These are phyloP conservation scores for Ceyx cyanopectus DNA, from an alignment of 2,113 vertebrate species.

Conservation along the genomic window DNA sequence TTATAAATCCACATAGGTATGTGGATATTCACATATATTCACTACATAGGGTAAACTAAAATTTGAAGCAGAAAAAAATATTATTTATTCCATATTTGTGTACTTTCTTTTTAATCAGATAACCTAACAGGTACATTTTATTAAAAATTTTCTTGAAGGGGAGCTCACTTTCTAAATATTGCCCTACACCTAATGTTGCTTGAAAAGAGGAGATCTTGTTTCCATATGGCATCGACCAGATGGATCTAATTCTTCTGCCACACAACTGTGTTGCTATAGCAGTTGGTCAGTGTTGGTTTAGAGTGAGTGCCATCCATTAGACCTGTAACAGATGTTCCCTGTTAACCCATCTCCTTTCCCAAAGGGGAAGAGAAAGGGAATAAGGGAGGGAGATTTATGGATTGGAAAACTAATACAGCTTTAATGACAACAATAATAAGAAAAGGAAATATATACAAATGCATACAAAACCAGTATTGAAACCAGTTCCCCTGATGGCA, in stretches of 20 bases:
- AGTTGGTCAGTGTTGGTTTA: too few relatives aligned
- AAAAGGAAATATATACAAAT: too few relatives aligned
- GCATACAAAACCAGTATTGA: too few relatives aligned
- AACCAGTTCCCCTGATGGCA: too few relatives aligned
- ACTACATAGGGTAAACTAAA: not conserved
- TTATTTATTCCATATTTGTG: not conserved
- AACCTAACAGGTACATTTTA: not conserved
- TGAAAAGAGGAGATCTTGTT: not conserved
- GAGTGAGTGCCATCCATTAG: too few relatives aligned
- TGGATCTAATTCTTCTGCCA: not conserved
- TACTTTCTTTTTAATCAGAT: rapidly evolving
- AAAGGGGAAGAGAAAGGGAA: too few relatives aligned
- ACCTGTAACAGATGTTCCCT: too few relatives aligned
- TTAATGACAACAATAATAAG: too few relatives aligned
- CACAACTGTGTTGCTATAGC: too few relatives aligned
- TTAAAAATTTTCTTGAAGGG: not conserved
- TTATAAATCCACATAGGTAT: not conserved
- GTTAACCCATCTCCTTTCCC: too few relatives aligned
- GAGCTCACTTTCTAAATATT: not conserved
- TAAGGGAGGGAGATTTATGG: too few relatives aligned
- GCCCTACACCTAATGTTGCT: not conserved
- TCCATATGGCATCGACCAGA: not conserved
- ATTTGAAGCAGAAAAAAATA: not conserved
- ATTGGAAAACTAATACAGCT: too few relatives aligned
- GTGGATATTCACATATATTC: not conserved